phyloP scores from a whole-genome alignment of 2,113 vertebrate species.

The Cranoglanis bouderius region DNA sequence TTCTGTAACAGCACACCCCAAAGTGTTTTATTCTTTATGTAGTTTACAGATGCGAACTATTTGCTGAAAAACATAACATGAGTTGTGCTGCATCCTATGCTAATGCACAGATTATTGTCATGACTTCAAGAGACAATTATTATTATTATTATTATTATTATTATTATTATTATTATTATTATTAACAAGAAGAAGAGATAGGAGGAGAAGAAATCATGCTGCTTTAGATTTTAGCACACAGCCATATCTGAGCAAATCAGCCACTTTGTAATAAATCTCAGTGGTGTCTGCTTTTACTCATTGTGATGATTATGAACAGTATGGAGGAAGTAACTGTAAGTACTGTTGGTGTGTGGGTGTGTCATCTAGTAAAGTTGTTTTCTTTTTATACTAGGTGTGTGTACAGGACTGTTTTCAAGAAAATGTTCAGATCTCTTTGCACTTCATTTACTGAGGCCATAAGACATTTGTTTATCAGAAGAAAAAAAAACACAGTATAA shows the following conservation, averaged over 20 bases:
- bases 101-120: background rate
- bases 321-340: background rate
- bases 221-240: background rate
- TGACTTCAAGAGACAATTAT: background rate
- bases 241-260: background rate
- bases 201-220: background rate
- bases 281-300: background rate
- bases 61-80: background rate
- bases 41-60: background rate
- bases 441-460: background rate
- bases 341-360: background rate
- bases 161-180: background rate
- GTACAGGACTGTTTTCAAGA: background rate
- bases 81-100: background rate
- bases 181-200: background rate
- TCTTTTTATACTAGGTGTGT: background rate
- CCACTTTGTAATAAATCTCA: background rate
- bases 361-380: background rate
- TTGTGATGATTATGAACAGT: background rate
- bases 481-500: background rate
- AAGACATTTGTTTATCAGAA: background rate
- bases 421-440: background rate
- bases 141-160: background rate
- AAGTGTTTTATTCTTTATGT: background rate
- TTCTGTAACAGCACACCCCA: background rate